These are phyloP conservation scores for Tachuris rubrigastra DNA, from an alignment of 2,113 vertebrate genomes.

Conservation along the genomic window DNA sequence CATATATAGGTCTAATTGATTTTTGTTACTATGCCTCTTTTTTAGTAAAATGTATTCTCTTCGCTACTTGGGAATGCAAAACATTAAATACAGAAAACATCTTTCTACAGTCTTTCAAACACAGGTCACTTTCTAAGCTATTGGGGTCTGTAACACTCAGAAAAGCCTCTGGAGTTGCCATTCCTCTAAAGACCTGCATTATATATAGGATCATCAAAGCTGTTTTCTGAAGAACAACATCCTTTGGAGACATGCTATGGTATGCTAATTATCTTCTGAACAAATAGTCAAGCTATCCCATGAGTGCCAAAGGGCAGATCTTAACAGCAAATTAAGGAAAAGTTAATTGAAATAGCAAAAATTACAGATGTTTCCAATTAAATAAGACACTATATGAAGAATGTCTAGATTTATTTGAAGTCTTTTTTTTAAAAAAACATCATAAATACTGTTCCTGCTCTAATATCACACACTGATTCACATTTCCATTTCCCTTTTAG, in stretches of 20 bases:
- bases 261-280: conserved; percentile 48
- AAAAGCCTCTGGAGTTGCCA: not conserved
- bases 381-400: conserved; percentile 21
- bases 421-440: not conserved
- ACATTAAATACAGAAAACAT: not conserved
- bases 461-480: not conserved
- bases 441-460: not conserved
- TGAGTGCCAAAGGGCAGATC: conserved; percentile 14
- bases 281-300: conserved; percentile 39
- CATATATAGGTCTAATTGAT: not conserved
- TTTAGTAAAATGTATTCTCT: not conserved
- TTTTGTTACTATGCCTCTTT: not conserved
- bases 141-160: not conserved
- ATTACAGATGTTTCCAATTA: conserved; percentile 59
- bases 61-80: not conserved
- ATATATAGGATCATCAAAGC: not conserved
- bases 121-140: not conserved
- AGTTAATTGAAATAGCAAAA: conserved; percentile 60
- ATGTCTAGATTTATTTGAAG: not conserved
- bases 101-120: not conserved
- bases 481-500: not conserved
- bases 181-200: not conserved
- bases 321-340: conserved; percentile 50
- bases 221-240: not conserved
- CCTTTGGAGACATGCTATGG: not conserved